phyloP scores from a whole-genome alignment of 1,140 invertebrate species.

The Procambarus virginalis region DNA sequence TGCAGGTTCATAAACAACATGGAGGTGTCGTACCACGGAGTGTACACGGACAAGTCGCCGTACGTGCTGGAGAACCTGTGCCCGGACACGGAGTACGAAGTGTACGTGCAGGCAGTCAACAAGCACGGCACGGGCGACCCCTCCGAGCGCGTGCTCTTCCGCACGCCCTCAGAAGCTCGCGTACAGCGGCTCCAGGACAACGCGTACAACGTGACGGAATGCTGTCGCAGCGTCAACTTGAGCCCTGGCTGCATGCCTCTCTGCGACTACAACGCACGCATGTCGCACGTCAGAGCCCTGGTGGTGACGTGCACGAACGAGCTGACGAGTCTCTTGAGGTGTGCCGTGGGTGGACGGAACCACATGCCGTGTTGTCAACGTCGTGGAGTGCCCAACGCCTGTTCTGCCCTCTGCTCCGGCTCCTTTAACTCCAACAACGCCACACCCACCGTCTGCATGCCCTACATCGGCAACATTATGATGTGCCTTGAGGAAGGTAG shows the following conservation, averaged over 20 bases:
- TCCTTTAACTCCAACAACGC: conserved; percentile 73
- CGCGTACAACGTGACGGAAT: conserved; percentile 84
- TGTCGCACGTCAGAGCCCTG: conserved; percentile 80
- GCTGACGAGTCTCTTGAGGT: conserved; percentile 81
- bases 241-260: conserved; percentile 84
- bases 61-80: conserved; percentile 84
- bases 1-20: conserved; percentile 54
- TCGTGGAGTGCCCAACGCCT: conserved; percentile 82
- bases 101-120: conserved; percentile 87
- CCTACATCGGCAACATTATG: conserved; percentile 87
- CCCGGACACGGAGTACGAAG: conserved; percentile 85
- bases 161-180: conserved; percentile 74
- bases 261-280: conserved; percentile 87
- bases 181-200: conserved; percentile 71
- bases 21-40: conserved; percentile 71
- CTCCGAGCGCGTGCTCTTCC: conserved; percentile 84
- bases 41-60: conserved; percentile 76
- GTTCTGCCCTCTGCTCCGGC: conserved; percentile 84
- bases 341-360: conserved; percentile 84
- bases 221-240: conserved; percentile 83
- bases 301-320: conserved; percentile 81
- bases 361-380: conserved; percentile 83
- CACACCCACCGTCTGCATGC: conserved; percentile 80
- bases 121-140: conserved; percentile 84
- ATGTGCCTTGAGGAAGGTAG: conserved; percentile 89